Base-by-base conservation (phyloP, 2,888 invertebrate genomes). In the Stenoptilia bipunctidactyla region DNA sequence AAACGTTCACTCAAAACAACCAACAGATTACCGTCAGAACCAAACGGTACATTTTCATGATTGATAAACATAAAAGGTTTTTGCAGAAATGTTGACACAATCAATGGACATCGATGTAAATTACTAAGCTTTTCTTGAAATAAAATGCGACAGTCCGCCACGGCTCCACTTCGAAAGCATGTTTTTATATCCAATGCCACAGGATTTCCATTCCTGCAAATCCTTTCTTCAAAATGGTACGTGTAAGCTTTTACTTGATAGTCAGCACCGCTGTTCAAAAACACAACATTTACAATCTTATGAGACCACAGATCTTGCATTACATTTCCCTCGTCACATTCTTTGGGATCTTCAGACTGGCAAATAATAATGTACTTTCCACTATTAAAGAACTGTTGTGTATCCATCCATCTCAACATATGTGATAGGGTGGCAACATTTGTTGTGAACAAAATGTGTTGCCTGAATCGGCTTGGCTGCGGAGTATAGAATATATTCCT, bases 281-380 rank as follows among this genome's bases (percentile, higher is more conserved):
- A 61, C 14, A 76, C 51, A 0, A 75, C 61, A 49, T 77, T 72
- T 1, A 62, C 51, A 12, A 80, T 61, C 57, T 59, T 70, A 39
- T 61, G 48, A 27, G 59, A 43, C 77, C 74, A 79, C 27, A 76
- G 60, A 1, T 59, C 39, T 38, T 52, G 38, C 13, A 67, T 56
- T 4, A 66, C 64, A 38, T 55, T 45, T 1, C 40, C 37, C 50
- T 75, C 72, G 41, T 71, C 53, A 43, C 79, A 80, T 15, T 65
- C 51, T n/a, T 40, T 30, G 1, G 37, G 27, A 27, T 46, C 38
- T 30, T 48, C 36, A 4, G 70, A 68, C 45, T 62, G 55, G 42
- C 80, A 79, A 37, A 72, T 46, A 8, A 76, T 50, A n/a, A 79
- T 60, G 44, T 58, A 70, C 44, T 61, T 66, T 0, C 74, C 74